Conservation (phyloP, 2,888 invertebrate species). For the Parapristionchus giblindavisi region DNA sequence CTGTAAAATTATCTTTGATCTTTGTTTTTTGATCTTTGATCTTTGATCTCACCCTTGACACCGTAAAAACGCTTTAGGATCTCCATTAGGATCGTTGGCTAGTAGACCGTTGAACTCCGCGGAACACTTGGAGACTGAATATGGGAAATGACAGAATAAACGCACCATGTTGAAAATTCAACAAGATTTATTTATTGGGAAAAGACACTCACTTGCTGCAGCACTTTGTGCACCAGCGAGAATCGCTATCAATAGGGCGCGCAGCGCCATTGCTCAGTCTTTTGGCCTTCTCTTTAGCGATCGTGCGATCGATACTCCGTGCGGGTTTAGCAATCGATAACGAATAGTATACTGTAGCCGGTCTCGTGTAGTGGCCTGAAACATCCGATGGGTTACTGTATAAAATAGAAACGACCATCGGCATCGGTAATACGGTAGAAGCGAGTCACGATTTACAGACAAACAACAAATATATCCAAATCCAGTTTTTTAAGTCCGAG, state of each 20-base stretch:
- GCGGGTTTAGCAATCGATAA: neutral
- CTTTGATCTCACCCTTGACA: constrained; percentile 61
- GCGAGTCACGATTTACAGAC: neutral
- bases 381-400: neutral
- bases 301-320: neutral
- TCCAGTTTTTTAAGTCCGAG: too few species aligned
- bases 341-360: too few species aligned
- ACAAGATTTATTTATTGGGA: constrained; percentile 1
- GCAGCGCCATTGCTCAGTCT: constrained; percentile 29
- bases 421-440: neutral
- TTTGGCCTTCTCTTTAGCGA: neutral
- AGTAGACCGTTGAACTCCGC: constrained; percentile 60
- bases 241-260: constrained; percentile 21
- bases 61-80: constrained; percentile 61
- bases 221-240: neutral
- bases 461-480: neutral
- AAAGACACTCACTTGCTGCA: constrained; percentile 29
- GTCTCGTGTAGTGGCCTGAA: too few species aligned
- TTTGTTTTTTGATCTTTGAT: too few species aligned
- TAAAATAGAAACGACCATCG: neutral
- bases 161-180: constrained; percentile 11
- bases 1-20: too few species aligned
- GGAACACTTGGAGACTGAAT: constrained; percentile 17
- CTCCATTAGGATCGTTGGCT: constrained; percentile 63
- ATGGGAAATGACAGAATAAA: too few species aligned